These are phyloP conservation scores for Syrphus vitripennis DNA, from an alignment of 2,888 invertebrate genomes.

Conservation along the genomic window DNA sequence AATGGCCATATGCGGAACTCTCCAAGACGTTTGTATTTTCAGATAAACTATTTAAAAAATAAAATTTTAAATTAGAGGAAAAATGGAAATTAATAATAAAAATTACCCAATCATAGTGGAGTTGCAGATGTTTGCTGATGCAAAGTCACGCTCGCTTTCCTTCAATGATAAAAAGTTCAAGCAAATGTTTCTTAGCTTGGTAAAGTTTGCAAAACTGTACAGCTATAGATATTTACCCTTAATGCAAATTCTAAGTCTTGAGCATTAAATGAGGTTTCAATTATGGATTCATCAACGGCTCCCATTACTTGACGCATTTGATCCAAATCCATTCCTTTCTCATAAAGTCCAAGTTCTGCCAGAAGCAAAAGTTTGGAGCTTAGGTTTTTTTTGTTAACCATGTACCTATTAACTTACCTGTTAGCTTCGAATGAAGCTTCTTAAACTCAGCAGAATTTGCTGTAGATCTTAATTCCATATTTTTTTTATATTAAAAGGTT, in stretches of 20 bases:
- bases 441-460: neutral
- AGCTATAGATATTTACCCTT: conserved; percentile 66
- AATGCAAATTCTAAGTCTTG: conserved; percentile 72
- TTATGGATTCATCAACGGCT: conserved; percentile 73
- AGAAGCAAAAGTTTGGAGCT: neutral
- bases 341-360: conserved; percentile 74
- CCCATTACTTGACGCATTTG: conserved; percentile 75
- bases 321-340: conserved; percentile 75
- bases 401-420: neutral
- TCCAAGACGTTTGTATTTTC: conserved; percentile 21
- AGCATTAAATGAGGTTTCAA: conserved; percentile 18
- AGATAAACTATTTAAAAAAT: neutral
- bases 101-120: conserved; percentile 76
- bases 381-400: too few species aligned
- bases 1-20: conserved; percentile 10
- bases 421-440: neutral
- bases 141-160: conserved; percentile 75
- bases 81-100: neutral
- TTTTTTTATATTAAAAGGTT: neutral
- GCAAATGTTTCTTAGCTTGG: neutral
- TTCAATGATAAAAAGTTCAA: conserved; percentile 37
- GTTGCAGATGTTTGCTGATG: conserved; percentile 64
- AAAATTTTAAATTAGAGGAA: neutral
- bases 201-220: neutral
- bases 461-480: neutral